phyloP scores from a whole-genome alignment of 2,113 vertebrate species.

The Campylomormyrus tamandua region DNA sequence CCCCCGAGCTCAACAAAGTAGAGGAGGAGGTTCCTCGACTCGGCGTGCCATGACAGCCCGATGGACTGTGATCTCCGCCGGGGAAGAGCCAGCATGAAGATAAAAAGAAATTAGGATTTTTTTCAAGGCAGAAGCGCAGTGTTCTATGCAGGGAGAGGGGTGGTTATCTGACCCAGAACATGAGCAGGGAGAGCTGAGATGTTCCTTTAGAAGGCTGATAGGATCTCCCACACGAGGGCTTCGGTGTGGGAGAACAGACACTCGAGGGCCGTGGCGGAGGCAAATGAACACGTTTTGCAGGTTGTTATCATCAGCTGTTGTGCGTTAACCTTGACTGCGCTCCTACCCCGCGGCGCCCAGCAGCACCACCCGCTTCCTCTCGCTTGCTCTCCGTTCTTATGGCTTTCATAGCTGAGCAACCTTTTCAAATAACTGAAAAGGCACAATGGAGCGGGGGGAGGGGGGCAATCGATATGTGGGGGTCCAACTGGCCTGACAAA shows the following conservation, averaged over 20 bases:
- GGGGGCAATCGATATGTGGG: conserved; percentile 34
- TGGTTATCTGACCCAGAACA: background rate
- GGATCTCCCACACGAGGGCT: background rate
- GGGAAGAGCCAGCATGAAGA: background rate
- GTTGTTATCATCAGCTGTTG: conserved; percentile 8
- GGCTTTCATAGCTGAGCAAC: conserved; percentile 37
- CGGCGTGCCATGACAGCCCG: background rate
- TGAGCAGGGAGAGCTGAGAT: background rate
- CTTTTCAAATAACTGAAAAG: conserved; percentile 38
- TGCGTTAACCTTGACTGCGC: conserved; percentile 24
- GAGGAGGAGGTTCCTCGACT: background rate
- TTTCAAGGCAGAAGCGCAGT: background rate
- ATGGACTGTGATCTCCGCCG: background rate
- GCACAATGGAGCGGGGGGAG: background rate
- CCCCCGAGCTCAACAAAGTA: background rate
- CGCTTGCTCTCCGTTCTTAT: background rate
- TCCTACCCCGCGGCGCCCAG: conserved; percentile 6
- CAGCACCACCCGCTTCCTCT: conserved; percentile 7
- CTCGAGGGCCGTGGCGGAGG: background rate
- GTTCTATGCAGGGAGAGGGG: background rate
- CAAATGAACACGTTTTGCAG: background rate
- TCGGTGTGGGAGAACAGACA: background rate
- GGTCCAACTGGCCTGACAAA: conserved; percentile 30
- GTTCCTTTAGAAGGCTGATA: background rate
- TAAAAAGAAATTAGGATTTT: conserved; percentile 5